Conservation (phyloP, 2,797 vertebrate genomes). For the Calcarius lapponicus region DNA sequence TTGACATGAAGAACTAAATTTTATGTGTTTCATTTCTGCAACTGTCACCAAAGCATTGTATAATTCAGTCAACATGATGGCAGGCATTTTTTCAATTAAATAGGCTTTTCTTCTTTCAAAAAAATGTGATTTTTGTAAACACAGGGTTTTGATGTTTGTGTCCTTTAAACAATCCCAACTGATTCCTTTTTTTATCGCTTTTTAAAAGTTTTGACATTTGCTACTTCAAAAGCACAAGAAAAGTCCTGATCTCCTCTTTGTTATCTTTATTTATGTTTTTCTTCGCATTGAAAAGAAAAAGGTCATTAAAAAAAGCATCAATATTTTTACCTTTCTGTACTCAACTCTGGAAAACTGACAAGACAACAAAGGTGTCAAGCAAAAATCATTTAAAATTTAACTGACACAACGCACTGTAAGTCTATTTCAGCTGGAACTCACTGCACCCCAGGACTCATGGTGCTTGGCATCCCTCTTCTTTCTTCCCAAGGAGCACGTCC, state of each 20-base stretch:
- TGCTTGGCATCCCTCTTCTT: not conserved
- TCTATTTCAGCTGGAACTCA: not conserved
- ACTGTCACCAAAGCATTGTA: constrained; percentile 10
- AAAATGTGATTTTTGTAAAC: constrained; percentile 35
- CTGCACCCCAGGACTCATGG: rapidly evolving
- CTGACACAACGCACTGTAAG: not conserved
- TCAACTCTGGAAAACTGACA: not conserved
- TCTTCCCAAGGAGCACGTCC: not conserved
- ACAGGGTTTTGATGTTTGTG: not conserved
- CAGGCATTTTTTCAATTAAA: constrained; percentile 33
- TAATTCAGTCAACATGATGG: not conserved
- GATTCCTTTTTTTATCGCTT: not conserved
- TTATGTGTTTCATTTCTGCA: constrained; percentile 33
- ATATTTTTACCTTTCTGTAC: not conserved
- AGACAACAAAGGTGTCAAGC: not conserved
- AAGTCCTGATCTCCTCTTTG: not conserved
- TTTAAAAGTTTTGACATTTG: not conserved
- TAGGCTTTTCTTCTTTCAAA: not conserved
- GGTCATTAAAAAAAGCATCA: not conserved
- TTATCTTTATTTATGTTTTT: not conserved
- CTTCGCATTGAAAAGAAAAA: not conserved
- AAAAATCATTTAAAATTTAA: not conserved
- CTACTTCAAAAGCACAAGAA: not conserved
- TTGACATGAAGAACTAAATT: constrained; percentile 4
- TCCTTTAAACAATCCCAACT: not conserved